A percentile compares a stretch with the other conserved stretches of the same genome.
These are phyloP conservation scores for Mormyrus iriodes DNA, from an alignment of 2,113 vertebrate genomes.

Conservation along the genomic window DNA sequence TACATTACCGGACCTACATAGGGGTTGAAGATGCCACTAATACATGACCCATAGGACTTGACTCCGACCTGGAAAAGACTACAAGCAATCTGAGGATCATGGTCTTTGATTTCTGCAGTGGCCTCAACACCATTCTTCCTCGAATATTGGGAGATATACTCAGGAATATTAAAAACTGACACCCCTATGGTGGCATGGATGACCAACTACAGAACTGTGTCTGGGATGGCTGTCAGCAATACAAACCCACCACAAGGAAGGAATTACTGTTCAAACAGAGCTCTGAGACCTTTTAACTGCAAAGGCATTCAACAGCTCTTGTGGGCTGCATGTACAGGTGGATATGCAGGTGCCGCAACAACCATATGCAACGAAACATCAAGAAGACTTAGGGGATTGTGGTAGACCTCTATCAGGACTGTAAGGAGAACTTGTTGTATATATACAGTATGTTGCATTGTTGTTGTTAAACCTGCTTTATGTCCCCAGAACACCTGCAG, in stretches of 20 bases:
- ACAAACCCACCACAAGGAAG: neutral
- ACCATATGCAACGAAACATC: neutral
- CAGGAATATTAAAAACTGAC: neutral
- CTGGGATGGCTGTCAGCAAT: neutral
- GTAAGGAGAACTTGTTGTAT: too few species aligned
- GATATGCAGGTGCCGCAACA: neutral
- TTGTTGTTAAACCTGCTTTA: neutral
- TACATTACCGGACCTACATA: neutral
- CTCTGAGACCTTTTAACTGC: neutral
- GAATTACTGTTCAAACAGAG: neutral
- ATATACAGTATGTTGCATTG: too few species aligned
- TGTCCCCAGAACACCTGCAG: neutral
- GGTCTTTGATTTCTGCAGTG: neutral
- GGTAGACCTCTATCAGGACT: neutral
- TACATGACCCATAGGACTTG: neutral
- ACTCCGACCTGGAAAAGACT: neutral
- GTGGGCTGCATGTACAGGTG: neutral
- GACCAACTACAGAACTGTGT: neutral
- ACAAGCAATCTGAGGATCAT: neutral
- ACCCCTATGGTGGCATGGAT: neutral
- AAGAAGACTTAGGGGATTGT: neutral
- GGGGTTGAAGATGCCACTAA: neutral
- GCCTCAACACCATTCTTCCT: neutral
- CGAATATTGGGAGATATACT: neutral
- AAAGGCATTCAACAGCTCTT: neutral